Conservation (phyloP, 1,140 invertebrate genomes). For the Sminthurides bifidus region DNA sequence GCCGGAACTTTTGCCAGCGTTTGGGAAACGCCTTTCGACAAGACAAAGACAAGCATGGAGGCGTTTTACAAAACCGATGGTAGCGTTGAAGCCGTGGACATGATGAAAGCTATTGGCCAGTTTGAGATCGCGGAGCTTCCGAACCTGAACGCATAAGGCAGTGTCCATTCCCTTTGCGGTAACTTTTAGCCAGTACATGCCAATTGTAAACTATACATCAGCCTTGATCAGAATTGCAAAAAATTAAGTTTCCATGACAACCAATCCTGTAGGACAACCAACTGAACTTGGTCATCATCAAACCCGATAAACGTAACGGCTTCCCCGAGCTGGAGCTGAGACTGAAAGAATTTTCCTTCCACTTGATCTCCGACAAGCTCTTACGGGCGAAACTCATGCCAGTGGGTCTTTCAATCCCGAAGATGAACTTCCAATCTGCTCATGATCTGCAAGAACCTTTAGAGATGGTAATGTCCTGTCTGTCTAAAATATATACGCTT, state of each 20-base stretch:
- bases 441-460: background rate
- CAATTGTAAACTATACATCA: too few species aligned
- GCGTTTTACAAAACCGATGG: background rate
- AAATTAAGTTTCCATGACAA: too few species aligned
- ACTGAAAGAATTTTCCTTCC: background rate
- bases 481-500: too few species aligned
- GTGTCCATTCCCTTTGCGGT: background rate
- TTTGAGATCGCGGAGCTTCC: background rate
- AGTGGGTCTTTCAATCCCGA: background rate
- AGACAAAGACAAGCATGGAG: background rate
- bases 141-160: background rate
- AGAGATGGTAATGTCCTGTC: background rate
- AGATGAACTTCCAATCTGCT: background rate
- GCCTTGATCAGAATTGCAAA: background rate
- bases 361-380: background rate
- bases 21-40: background rate
- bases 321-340: background rate
- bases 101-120: background rate
- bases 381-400: background rate
- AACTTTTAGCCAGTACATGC: background rate
- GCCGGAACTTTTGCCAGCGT: background rate
- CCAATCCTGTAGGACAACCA: background rate
- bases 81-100: background rate
- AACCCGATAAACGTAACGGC: background rate
- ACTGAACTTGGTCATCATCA: background rate